A percentile compares a stretch with the other conserved stretches of the same genome.
Conservation (phyloP, 2,113 vertebrate genomes). For the Cyprinodon tularosa region DNA sequence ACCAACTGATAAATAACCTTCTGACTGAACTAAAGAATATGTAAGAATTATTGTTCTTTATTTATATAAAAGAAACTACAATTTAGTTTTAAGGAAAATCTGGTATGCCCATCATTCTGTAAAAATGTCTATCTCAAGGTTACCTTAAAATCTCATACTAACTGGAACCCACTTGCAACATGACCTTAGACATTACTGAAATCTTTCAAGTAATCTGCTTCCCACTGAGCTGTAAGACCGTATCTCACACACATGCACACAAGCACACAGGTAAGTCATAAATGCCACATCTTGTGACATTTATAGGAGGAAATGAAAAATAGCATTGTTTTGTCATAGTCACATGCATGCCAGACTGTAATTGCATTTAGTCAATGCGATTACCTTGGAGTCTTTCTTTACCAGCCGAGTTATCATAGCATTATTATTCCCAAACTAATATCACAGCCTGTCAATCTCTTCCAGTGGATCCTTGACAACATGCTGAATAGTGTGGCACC, state of each 20-base stretch:
- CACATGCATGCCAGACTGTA: constrained; percentile 44
- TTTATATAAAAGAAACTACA: too few species aligned
- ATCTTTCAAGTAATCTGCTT: constrained; percentile 16
- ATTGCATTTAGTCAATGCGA: constrained; percentile 69
- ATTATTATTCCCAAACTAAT: constrained; percentile 73
- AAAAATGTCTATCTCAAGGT: background rate
- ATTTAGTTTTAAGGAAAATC: background rate
- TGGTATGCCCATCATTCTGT: background rate
- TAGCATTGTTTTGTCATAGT: constrained; percentile 36
- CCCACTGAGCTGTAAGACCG: constrained; percentile 17
- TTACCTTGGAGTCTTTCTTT: constrained; percentile 64
- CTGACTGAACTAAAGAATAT: background rate
- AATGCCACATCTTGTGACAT: constrained; percentile 40
- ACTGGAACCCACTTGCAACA: background rate
- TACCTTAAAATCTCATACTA: background rate
- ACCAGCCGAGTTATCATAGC: constrained; percentile 66
- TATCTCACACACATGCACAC: constrained; percentile 4
- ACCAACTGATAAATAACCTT: background rate
- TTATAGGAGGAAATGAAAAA: constrained; percentile 70
- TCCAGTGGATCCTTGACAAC: constrained; percentile 45
- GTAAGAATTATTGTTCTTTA: too few species aligned
- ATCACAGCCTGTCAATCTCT: constrained; percentile 66
- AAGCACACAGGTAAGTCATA: constrained; percentile 9
- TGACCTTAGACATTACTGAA: background rate
- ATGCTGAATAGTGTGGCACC: constrained; percentile 30